phyloP scores from a whole-genome alignment of 2,888 invertebrate genomes.

The Caenorhabditis sp. region DNA sequence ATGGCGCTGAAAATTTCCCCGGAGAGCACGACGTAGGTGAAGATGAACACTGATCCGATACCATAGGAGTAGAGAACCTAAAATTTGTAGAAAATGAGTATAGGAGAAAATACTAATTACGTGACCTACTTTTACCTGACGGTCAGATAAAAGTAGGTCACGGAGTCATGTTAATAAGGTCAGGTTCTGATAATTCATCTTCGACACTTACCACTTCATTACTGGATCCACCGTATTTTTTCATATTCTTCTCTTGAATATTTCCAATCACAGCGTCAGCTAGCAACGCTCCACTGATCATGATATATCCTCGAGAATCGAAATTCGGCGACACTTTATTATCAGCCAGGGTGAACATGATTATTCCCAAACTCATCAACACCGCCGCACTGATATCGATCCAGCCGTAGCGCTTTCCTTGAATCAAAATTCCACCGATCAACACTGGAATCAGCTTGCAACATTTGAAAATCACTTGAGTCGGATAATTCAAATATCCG shows the following conservation, averaged over 20 bases:
- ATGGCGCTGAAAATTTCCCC: conserved; percentile 90
- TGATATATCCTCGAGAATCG: conserved; percentile 85
- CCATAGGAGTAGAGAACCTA: conserved; percentile 91
- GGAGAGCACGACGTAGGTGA: conserved; percentile 88
- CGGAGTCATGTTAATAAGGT: no score
- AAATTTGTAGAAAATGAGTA: no score
- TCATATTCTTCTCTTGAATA: conserved; percentile 96
- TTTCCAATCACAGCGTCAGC: conserved; percentile 98
- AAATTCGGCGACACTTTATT: conserved; percentile 87
- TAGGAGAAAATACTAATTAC: no score
- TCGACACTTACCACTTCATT: conserved; percentile 90
- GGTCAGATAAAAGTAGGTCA: no score
- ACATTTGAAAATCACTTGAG: conserved; percentile 96
- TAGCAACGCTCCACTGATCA: conserved; percentile 89
- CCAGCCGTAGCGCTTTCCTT: conserved; percentile 85
- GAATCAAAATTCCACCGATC: conserved; percentile 93
- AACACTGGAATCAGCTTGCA: conserved; percentile 97
- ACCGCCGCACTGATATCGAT: conserved; percentile 77
- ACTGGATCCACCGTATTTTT: conserved; percentile 90
- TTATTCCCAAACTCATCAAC: conserved; percentile 84
- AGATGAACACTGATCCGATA: conserved; percentile 91
- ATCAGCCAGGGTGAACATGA: conserved; percentile 93
- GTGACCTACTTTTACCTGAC: no score
- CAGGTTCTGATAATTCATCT: no score
- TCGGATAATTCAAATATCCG: conserved; percentile 96